Evolutionary conservation across 2,113 vertebrate genomes (phyloP), one percentile per base, ranked within the genome.

Genomic region (Tor tambroides): DNA sequence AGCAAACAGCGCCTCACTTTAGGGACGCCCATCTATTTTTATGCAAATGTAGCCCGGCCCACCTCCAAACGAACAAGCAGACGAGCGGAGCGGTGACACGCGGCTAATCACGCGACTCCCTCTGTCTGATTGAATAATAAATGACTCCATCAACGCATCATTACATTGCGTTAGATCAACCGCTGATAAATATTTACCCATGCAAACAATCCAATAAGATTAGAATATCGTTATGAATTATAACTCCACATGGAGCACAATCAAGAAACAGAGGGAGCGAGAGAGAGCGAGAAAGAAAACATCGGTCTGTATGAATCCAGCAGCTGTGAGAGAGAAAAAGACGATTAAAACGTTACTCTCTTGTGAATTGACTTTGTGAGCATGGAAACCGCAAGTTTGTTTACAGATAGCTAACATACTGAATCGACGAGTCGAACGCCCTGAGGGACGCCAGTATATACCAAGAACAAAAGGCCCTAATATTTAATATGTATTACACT

Each of bases 171-270:
- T 94, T 93, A 93, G 93, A 95, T 95, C 94, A 95, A 93, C 92
- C 87, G 91, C 87, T 91, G 94, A 92, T 93, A 95, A 95, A 95
- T 95, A 95, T 95, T 96, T 95, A 95, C 91, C 92, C 93, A 93
- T 94, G 94, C 94, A 95, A 96, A 95, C 94, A 94, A 95, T 94
- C 92, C 91, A 87, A 89, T 92, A 89, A 94, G 93, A 95, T 94
- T 92, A 94, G 89, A 93, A 92, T 92, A 93, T 93, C 90, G 85
- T 93, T 95, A 93, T 91, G 91, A 94, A 93, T 91, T 89, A 92
- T 91, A 83, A 87, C 92, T 91, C 90, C 86, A 78, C 83, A 87
- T 63, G 51, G 89, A 83, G 88, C 11, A 46, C 92, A 93, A 94
- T 94, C 93, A 93, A 72, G 65, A 28, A 46, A 80, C 41, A 54